Evolutionary conservation across 1,140 invertebrate species (phyloP).

Genomic region (Drosophila kanapiae): DNA sequence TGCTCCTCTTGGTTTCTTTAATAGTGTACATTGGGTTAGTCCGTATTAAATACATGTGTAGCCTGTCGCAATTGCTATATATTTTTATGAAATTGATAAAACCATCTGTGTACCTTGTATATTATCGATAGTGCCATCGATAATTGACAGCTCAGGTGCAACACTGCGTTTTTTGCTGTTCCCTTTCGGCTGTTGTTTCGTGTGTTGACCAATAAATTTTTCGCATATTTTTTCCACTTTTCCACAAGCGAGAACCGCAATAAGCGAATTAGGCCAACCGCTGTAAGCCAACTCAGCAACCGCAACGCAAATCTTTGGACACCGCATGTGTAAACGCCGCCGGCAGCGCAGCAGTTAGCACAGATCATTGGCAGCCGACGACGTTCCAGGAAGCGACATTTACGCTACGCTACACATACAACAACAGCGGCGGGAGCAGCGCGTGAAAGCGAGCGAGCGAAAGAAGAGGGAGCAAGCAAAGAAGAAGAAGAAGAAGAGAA

Average conservation of each 20-base stretch:
- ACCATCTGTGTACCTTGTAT: not conserved
- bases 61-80: not conserved
- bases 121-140: not conserved
- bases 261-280: conserved; percentile 41
- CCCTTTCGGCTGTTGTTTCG: conserved; percentile 76
- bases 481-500: not conserved
- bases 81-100: not conserved
- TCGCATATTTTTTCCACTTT: conserved; percentile 68
- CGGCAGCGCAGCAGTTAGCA: conserved; percentile 4
- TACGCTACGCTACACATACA: conserved; percentile 24
- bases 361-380: conserved; percentile 30
- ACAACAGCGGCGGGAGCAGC: conserved; percentile 22
- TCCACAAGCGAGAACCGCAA: conserved; percentile 60
- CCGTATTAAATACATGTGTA: too few relatives aligned
- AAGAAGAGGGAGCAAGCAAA: conserved; percentile 21
- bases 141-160: conserved; percentile 20
- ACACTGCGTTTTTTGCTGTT: conserved; percentile 68
- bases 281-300: conserved; percentile 27
- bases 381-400: conserved; percentile 47
- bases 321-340: conserved; percentile 24
- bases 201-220: conserved; percentile 81
- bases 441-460: conserved; percentile 57
- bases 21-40: too few relatives aligned
- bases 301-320: conserved; percentile 26
- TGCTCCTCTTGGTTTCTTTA: too few relatives aligned